These are phyloP conservation scores for Chrysopilus asiliformis DNA, from an alignment of 2,888 invertebrate species.

Conservation along the genomic window DNA sequence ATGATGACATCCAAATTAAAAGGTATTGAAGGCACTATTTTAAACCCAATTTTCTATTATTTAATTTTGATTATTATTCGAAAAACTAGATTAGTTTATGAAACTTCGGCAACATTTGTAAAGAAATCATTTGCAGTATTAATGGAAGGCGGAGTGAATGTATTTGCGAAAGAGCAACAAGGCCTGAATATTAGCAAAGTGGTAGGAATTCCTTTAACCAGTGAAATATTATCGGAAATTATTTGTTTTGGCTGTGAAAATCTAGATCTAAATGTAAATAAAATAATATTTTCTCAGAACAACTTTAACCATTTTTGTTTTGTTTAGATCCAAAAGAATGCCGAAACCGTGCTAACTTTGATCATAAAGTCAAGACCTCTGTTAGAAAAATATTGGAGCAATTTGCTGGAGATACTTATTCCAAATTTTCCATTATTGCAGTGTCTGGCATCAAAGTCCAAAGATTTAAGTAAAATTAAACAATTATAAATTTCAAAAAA, in stretches of 20 bases:
- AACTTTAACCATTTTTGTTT: conserved; percentile 1
- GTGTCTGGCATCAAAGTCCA: conserved; percentile 17
- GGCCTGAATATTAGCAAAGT: too few relatives aligned
- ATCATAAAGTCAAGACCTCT: conserved; percentile 24
- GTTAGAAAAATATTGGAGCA: conserved; percentile 18
- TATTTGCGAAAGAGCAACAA: too few relatives aligned
- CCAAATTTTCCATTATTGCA: conserved; percentile 25
- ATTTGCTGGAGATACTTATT: conserved; percentile 19
- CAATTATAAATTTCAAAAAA: not conserved
- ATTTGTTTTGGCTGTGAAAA: conserved; percentile 18
- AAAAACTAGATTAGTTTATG: not conserved
- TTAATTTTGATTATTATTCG: not conserved
- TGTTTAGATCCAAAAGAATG: conserved; percentile 15
- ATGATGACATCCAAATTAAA: conserved; percentile 19
- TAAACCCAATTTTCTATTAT: conserved; percentile 1
- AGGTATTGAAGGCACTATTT: conserved; percentile 1
- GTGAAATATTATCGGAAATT: conserved; percentile 23
- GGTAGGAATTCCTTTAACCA: conserved; percentile 29
- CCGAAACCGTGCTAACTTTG: conserved; percentile 24
- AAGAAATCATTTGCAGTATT: conserved; percentile 24
- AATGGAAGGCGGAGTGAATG: conserved; percentile 24
- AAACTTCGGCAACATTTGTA: conserved; percentile 15
- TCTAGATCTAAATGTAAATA: conserved; percentile 13
- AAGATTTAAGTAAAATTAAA: conserved; percentile 13
- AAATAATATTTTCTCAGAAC: too few relatives aligned